Evolutionary conservation across 2,888 invertebrate genomes (phyloP).

Genomic region (Charanyca ferruginea): DNA sequence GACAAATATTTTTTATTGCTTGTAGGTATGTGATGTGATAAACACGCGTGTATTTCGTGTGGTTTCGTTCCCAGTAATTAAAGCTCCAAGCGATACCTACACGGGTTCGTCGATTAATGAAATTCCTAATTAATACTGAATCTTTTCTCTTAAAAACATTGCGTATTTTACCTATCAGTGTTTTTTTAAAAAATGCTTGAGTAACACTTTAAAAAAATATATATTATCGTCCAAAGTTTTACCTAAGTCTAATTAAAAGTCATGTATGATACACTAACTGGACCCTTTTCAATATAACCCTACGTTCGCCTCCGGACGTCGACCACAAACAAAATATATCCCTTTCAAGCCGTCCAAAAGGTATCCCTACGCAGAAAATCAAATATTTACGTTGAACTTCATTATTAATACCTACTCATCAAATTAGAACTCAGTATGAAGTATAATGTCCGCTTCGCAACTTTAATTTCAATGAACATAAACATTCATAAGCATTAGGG

Average conservation of each 20-base stretch:
- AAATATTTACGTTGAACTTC: slow-evolving; percentile 52
- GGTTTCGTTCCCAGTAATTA: slow-evolving; percentile 2
- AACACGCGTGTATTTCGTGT: background rate
- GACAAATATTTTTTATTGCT: background rate
- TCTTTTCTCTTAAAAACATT: background rate
- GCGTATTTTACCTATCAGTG: background rate
- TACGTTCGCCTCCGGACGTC: slow-evolving; percentile 14
- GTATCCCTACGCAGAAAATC: slow-evolving; percentile 47
- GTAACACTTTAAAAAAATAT: slow-evolving; percentile 27
- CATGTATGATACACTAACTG: slow-evolving; percentile 12
- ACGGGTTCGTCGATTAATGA: background rate
- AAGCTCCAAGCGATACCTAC: background rate
- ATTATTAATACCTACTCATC: slow-evolving; percentile 43
- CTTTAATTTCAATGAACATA: slow-evolving; percentile 37
- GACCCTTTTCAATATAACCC: slow-evolving; percentile 57
- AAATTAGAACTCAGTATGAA: slow-evolving; percentile 28
- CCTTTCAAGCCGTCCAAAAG: slow-evolving; percentile 30
- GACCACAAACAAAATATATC: slow-evolving; percentile 57
- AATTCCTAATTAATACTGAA: slow-evolving; percentile 1
- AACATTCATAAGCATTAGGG: slow-evolving; percentile 16
- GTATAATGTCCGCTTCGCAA: slow-evolving; percentile 8
- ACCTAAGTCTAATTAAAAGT: slow-evolving; percentile 51
- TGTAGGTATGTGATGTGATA: background rate
- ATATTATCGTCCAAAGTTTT: slow-evolving; percentile 17
- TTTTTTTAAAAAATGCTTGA: background rate